These are phyloP conservation scores for Puffinus mauretanicus DNA, from an alignment of 2,113 vertebrate genomes.

Conservation along the genomic window DNA sequence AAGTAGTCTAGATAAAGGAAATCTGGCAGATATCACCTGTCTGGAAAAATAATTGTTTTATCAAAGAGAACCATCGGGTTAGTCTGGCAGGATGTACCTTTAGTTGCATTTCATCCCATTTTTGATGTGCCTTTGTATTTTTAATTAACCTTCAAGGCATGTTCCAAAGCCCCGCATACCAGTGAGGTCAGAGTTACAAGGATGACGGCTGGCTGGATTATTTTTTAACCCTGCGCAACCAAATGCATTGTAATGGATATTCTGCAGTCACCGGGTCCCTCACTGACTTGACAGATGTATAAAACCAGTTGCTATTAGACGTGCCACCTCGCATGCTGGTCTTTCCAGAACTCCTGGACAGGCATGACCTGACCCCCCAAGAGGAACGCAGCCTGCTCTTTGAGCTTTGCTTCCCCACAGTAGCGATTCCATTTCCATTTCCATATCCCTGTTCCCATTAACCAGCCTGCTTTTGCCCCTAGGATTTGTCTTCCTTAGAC, in stretches of 20 bases:
- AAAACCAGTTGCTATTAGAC: neutral
- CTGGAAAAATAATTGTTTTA: slow-evolving; percentile 62
- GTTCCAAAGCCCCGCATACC: neutral
- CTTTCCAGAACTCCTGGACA: neutral
- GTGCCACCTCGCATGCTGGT: neutral
- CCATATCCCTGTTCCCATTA: slow-evolving; percentile 28
- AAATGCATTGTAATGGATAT: neutral
- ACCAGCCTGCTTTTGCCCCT: slow-evolving; percentile 11
- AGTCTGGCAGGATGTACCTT: slow-evolving; percentile 47
- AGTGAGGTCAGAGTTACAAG: slow-evolving; percentile 29
- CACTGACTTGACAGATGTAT: neutral
- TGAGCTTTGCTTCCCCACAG: neutral
- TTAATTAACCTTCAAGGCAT: slow-evolving; percentile 53
- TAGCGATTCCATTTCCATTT: slow-evolving; percentile 30
- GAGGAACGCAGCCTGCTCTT: neutral
- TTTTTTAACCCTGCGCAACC: slow-evolving; percentile 23
- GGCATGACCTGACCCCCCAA: neutral
- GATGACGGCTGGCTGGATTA: neutral
- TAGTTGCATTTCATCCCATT: slow-evolving; percentile 52
- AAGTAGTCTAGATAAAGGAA: slow-evolving; percentile 50
- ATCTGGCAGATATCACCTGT: slow-evolving; percentile 57
- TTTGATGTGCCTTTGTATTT: slow-evolving; percentile 45
- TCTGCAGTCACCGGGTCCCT: neutral
- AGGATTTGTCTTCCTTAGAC: slow-evolving; percentile 44
- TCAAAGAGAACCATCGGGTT: slow-evolving; percentile 30